Percentiles rank a stretch among this genome's conserved stretches.
Evolutionary conservation across 2,888 invertebrate genomes (phyloP).

Genomic region (Panorpa germanica): DNA sequence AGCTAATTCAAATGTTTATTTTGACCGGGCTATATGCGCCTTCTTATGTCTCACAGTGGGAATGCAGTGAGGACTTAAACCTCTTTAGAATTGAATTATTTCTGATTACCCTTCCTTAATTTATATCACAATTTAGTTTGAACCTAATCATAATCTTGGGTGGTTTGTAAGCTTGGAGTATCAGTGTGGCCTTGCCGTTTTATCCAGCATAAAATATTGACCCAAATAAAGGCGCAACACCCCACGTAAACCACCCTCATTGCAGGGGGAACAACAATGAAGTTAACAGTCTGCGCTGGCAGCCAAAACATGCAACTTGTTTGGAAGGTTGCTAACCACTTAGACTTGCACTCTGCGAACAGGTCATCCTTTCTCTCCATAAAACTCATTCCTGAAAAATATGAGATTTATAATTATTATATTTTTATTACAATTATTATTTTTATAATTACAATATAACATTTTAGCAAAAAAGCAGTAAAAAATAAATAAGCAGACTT

Average conservation of each 20-base stretch:
- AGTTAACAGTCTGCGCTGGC: slow-evolving; percentile 64
- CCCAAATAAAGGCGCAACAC: slow-evolving; percentile 61
- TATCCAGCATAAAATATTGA: slow-evolving; percentile 66
- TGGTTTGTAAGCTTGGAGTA: no score
- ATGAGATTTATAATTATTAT: slow-evolving; percentile 3
- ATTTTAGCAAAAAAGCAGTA: slow-evolving; percentile 9
- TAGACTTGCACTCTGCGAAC: slow-evolving; percentile 47
- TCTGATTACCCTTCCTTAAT: no score
- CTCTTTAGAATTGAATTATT: no score
- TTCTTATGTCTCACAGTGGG: no score
- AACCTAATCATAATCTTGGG: no score
- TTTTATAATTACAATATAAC: slow-evolving; percentile 7
- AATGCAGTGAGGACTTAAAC: no score
- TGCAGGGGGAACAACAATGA: slow-evolving; percentile 47
- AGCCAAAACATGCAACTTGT: slow-evolving; percentile 72
- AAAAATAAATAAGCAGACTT: slow-evolving; percentile 3
- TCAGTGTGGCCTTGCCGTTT: slow-evolving; percentile 43
- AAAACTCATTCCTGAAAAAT: slow-evolving; percentile 45
- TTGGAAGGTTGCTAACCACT: slow-evolving; percentile 49
- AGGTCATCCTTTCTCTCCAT: slow-evolving; percentile 52
- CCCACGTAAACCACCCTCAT: slow-evolving; percentile 65
- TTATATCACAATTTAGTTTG: no score
- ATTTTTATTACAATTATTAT: not conserved
- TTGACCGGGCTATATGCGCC: no score
- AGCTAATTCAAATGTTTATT: no score